These are phyloP conservation scores for Drepana arcuata DNA, from an alignment of 1,140 invertebrate genomes.

Conservation along the genomic window DNA sequence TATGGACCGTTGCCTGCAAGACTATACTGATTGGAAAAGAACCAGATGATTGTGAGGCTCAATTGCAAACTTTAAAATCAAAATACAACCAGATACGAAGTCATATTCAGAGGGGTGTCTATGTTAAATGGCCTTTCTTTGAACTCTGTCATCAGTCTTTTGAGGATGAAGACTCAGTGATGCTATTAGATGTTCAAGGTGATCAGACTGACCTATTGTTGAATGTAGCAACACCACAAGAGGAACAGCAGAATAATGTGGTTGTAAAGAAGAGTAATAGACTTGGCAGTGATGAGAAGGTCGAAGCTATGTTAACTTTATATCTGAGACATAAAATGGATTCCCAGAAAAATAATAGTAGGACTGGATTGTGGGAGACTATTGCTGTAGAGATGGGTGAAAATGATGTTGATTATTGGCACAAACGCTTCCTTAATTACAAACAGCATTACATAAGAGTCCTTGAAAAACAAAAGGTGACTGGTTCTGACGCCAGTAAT, in stretches of 20 bases:
- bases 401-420: constrained; percentile 50
- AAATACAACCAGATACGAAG: constrained; percentile 29
- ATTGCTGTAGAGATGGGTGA: constrained; percentile 47
- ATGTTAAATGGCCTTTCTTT: constrained; percentile 28
- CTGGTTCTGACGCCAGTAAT: constrained; percentile 26
- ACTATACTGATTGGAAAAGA: constrained; percentile 44
- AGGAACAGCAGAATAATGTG: constrained; percentile 11
- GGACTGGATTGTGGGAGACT: constrained; percentile 38
- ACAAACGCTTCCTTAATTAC: constrained; percentile 55
- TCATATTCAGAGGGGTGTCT: constrained; percentile 24
- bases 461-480: constrained; percentile 32
- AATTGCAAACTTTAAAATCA: constrained; percentile 34
- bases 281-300: constrained; percentile 28
- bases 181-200: too few species aligned
- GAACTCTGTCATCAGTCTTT: constrained; percentile 49
- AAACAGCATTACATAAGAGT: constrained; percentile 57
- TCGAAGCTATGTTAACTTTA: constrained; percentile 44
- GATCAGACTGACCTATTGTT: too few species aligned
- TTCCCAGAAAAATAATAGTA: constrained; percentile 25
- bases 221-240: not conserved
- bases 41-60: constrained; percentile 37
- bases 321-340: constrained; percentile 46
- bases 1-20: constrained; percentile 54
- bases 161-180: constrained; percentile 21
- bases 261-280: constrained; percentile 28